Evolutionary conservation across 2,797 vertebrate species (phyloP), one percentile per base, ranked within the genome.

Genomic region (Muraenolepis orangiensis): DNA sequence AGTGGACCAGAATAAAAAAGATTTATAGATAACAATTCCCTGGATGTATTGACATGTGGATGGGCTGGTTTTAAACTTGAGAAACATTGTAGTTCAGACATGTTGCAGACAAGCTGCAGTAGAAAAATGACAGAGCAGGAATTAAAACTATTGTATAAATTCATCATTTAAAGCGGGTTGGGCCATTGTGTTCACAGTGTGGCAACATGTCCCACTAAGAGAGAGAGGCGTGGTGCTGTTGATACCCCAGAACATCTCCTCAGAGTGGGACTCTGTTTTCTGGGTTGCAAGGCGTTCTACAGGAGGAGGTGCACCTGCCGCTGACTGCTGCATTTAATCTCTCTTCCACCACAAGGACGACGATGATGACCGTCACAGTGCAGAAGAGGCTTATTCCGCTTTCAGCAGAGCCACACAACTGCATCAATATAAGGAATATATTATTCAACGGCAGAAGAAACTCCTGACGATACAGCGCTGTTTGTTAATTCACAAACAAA

Each of bases 381-480:
- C n/a, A 64, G 57, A 26, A 26, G n/a, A 26, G 57, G 57, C 57
- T 64, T 64, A 64, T 26, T 64, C 26, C 13, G 57, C 57, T 6
- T 26, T 13, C 57, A 64, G 57, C 57, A 4, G 2, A 64, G 57
- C n/a, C 57, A 28, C n/a, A 64, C 23, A 26, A 26, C n/a, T 12
- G 57, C 57, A 26, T 64, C 57, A 26, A 64, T 64, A 64, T 64
- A 64, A 64, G 57, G 57, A 26, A 64, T 64, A 64, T 26, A 64
- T 64, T 64, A 64, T 64, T 64, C 57, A 64, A 26, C 57, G 3
- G 57, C 23, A 4, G 26, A 64, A 10, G 26, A 12, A 64, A 13
- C 23, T 26, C 57, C 23, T 0, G 10, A 64, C n/a, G 57, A 64
- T 8, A 11, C 23, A 13, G 51, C 51, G 10, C 51, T 2, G 57